These are phyloP conservation scores for Rutpela maculata DNA, from an alignment of 2,888 invertebrate genomes.

Conservation along the genomic window DNA sequence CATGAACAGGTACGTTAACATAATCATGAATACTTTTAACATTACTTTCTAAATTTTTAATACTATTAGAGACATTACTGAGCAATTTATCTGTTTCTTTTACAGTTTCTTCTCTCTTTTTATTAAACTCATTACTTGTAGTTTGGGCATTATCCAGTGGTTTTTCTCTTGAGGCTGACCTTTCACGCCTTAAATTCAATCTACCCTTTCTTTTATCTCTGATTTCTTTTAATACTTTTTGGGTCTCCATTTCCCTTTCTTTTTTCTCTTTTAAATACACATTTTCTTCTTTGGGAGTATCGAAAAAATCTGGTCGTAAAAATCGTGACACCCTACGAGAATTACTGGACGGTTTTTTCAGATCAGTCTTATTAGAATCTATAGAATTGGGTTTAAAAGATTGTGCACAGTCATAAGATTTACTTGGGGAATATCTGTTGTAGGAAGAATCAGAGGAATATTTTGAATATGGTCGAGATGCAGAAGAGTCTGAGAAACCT, in stretches of 20 bases:
- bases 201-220: constrained; percentile 77
- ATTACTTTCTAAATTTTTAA: constrained; percentile 67
- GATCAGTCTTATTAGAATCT: constrained; percentile 67
- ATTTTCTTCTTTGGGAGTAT: constrained; percentile 79
- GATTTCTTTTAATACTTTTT: constrained; percentile 81
- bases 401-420: constrained; percentile 48
- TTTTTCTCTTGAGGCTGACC: constrained; percentile 66
- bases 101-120: constrained; percentile 42
- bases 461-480: constrained; percentile 61
- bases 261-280: constrained; percentile 79
- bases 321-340: constrained; percentile 82
- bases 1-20: constrained; percentile 60
- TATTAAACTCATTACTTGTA: constrained; percentile 46
- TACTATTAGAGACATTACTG: constrained; percentile 67
- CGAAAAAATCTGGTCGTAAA: constrained; percentile 87
- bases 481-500: constrained; percentile 62
- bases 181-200: constrained; percentile 64
- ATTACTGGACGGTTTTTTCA: constrained; percentile 61
- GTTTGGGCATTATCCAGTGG: constrained; percentile 34
- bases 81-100: constrained; percentile 64
- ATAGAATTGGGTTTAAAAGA: constrained; percentile 52
- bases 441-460: constrained; percentile 60
- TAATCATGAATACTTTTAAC: constrained; percentile 66
- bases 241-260: constrained; percentile 82
- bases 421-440: constrained; percentile 60